Percentiles rank a stretch among this genome's conserved stretches.
Conservation (phyloP, 2,888 invertebrate genomes). For the Chydorus sphaericus region DNA sequence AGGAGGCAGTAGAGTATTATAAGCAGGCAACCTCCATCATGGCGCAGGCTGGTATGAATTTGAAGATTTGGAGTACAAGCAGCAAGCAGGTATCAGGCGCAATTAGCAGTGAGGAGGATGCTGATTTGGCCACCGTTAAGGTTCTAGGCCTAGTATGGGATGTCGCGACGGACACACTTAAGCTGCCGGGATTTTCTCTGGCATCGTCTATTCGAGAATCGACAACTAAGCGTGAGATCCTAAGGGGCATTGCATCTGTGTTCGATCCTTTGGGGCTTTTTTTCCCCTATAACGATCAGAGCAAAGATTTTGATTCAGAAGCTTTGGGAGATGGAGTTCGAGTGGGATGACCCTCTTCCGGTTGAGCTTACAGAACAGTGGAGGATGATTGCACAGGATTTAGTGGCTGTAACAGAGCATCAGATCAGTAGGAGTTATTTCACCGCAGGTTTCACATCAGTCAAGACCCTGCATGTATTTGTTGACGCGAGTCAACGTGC, state of each 20-base stretch:
- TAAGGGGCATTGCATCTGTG: neutral
- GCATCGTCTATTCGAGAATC: neutral
- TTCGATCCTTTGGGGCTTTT: conserved; percentile 8
- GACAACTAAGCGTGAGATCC: conserved; percentile 1
- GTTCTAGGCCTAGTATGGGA: conserved; percentile 1
- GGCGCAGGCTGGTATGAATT: conserved; percentile 2
- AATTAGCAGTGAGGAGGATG: neutral
- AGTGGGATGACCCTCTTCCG: conserved; percentile 10
- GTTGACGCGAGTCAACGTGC: conserved; percentile 18
- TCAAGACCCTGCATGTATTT: conserved; percentile 16
- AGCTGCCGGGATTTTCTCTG: neutral
- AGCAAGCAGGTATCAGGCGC: neutral
- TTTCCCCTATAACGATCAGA: neutral
- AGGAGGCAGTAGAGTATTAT: neutral
- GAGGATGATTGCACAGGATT: neutral
- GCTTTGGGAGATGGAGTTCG: conserved; percentile 4
- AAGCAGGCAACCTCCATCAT: conserved; percentile 5
- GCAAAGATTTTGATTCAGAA: conserved; percentile 3
- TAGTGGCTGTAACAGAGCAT: neutral
- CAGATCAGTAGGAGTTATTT: conserved; percentile 6
- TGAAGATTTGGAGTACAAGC: neutral
- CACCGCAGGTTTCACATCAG: neutral
- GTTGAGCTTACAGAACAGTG: neutral
- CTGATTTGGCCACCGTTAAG: neutral
- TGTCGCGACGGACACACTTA: neutral